Evolutionary conservation across 2,888 invertebrate species (phyloP).

Genomic region (Aromia moschata): DNA sequence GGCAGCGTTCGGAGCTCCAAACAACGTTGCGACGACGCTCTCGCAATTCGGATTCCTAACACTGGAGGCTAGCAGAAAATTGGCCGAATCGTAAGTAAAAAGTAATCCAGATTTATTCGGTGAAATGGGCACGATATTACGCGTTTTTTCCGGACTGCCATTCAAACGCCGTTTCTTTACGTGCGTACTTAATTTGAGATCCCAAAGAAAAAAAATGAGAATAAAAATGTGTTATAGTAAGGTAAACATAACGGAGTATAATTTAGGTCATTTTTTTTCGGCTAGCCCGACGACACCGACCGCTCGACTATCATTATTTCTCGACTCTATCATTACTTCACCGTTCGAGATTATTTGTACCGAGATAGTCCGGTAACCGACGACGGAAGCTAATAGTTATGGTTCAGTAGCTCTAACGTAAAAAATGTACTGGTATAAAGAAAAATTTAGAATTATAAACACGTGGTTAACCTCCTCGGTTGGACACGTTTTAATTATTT

Average conservation of each 20-base stretch:
- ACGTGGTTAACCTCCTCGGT: too few species aligned
- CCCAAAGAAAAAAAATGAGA: too few species aligned
- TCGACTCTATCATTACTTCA: background rate
- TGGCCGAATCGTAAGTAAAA: constrained; percentile 68
- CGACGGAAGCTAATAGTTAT: too few species aligned
- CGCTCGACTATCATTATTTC: background rate
- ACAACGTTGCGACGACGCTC: constrained; percentile 68
- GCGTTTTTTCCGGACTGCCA: too few species aligned
- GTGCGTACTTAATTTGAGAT: too few species aligned
- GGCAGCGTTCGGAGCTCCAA: constrained; percentile 77
- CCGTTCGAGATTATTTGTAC: too few species aligned
- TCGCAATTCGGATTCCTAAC: constrained; percentile 76
- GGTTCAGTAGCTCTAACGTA: too few species aligned
- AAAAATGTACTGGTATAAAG: too few species aligned
- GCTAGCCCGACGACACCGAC: background rate
- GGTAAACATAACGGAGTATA: constrained; percentile 2
- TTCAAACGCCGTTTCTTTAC: background rate
- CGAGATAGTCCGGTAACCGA: too few species aligned
- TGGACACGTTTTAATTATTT: too few species aligned
- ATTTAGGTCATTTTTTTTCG: background rate
- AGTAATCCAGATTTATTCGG: background rate
- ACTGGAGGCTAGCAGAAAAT: constrained; percentile 71
- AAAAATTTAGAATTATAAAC: too few species aligned
- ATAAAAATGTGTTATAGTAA: background rate
- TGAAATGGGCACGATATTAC: too few species aligned